Evolutionary conservation across 2,888 invertebrate genomes (phyloP), one percentile per base, ranked within the genome.

Genomic region (Leptinotarsa juncta): DNA sequence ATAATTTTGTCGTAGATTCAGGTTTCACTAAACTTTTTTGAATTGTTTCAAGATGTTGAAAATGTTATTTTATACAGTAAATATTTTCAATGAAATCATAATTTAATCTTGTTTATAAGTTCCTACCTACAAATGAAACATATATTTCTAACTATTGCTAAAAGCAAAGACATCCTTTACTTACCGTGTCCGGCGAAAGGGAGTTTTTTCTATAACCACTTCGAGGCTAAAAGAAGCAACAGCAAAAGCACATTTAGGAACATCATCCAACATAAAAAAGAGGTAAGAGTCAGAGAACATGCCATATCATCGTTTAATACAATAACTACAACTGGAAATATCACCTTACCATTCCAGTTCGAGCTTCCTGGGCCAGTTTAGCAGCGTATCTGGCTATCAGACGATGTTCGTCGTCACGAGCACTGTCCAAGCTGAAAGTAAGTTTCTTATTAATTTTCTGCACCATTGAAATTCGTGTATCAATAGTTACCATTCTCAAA

Each of bases 311-410:
- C 68, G 55, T 68, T 32, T 50, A 23, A 67, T 53, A 57, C 20
- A 57, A 20, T 57, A 18, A 69, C 48, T 62, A 26, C 48, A 10
- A 48, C 4, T 69, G 57, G 23, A 48, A 53, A 53, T 69, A 55
- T 68, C 57, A 55, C n/a, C 79, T 78, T 79, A 84, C 92, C 91
- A 92, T 92, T 81, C 88, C 88, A 68, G 95, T 94, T 84, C 95
- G 92, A 80, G 94, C 94, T 88, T 97, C 97, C 83, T 97, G 97
- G 14, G 98, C 98, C 75, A 99, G 90, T 81, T 98, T 91, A 12
- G 98, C 97, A 3, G 99, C 97, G 89, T 99, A 99, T 84, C 98
- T 91, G 65, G 98, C 98, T 86, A 99, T 99, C 78, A 99, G 91
- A 77, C 97, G 92, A 88, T 98, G 98, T 86, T 98, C 98, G 87